Evolutionary conservation across 1,140 invertebrate species (phyloP).

Genomic region (Tachypleus tridentatus): DNA sequence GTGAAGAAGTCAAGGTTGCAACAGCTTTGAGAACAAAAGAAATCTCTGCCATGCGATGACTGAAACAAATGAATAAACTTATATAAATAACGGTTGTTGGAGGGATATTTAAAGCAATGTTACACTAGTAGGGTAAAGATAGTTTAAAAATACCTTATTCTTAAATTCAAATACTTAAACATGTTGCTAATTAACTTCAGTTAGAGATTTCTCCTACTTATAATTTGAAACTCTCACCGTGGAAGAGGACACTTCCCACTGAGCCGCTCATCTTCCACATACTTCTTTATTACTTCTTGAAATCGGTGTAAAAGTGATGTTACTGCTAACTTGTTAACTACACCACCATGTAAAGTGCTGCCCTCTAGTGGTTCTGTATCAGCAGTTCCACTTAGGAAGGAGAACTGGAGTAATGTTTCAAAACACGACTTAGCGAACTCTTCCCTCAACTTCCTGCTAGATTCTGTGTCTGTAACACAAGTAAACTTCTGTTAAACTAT

Average conservation of each 20-base stretch:
- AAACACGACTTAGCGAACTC: conserved; percentile 95
- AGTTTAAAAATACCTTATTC: background rate
- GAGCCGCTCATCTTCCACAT: conserved; percentile 73
- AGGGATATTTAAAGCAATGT: background rate
- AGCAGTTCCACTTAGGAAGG: conserved; percentile 44
- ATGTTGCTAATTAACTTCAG: too few species aligned
- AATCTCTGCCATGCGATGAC: conserved; percentile 86
- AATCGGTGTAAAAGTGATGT: conserved; percentile 81
- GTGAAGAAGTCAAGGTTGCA: conserved; percentile 75
- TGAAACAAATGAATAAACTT: conserved; percentile 35
- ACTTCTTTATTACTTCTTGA: conserved; percentile 78
- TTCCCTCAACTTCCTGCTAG: conserved; percentile 69
- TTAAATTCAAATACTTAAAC: too few species aligned
- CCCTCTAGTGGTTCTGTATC: conserved; percentile 26
- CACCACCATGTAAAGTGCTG: conserved; percentile 26
- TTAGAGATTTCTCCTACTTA: too few species aligned
- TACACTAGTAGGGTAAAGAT: background rate
- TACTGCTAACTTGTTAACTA: conserved; percentile 74
- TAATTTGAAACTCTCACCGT: conserved; percentile 44
- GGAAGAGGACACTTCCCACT: conserved; percentile 82
- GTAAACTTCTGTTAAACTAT: background rate
- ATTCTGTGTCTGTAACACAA: conserved; percentile 54
- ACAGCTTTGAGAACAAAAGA: conserved; percentile 94
- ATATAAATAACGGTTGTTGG: too few species aligned
- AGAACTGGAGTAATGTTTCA: conserved; percentile 89